These are phyloP conservation scores for Crioceris asparagi DNA, from an alignment of 2,888 invertebrate species.

Conservation along the genomic window DNA sequence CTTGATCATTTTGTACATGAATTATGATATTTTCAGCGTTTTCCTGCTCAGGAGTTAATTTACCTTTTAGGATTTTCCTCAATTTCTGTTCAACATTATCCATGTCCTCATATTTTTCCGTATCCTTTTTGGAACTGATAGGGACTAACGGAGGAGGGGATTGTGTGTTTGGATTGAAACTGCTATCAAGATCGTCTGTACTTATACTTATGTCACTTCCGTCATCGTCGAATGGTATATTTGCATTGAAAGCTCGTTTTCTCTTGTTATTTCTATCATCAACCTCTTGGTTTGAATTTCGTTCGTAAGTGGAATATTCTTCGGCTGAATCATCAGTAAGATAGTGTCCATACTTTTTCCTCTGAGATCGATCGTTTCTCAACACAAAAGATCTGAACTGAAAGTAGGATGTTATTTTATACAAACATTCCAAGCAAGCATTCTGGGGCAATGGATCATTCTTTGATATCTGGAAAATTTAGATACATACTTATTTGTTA, in stretches of 20 bases:
- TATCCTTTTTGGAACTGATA: neutral
- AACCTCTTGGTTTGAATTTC: no score
- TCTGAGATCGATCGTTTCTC: conserved; percentile 21
- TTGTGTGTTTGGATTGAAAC: neutral
- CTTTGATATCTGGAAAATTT: conserved; percentile 20
- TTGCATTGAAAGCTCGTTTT: neutral
- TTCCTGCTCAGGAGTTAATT: conserved; percentile 19
- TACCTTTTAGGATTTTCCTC: conserved; percentile 18
- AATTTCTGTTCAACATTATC: conserved; percentile 11
- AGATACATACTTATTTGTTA: neutral
- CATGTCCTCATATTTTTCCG: conserved; percentile 6
- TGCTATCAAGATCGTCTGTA: neutral
- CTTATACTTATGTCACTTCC: neutral
- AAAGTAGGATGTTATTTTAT: conserved; percentile 22
- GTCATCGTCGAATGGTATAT: neutral
- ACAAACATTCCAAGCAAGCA: conserved; percentile 27
- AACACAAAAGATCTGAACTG: conserved; percentile 28
- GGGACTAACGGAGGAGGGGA: neutral
- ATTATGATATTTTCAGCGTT: conserved; percentile 24
- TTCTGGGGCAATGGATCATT: conserved; percentile 27
- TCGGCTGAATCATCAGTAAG: conserved; percentile 7
- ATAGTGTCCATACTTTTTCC: conserved; percentile 8
- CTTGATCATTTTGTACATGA: conserved; percentile 22
- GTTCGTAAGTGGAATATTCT: no score
- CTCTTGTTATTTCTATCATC: no score